Evolutionary conservation across 1,140 invertebrate genomes (phyloP).

Genomic region (Halictus rubicundus): DNA sequence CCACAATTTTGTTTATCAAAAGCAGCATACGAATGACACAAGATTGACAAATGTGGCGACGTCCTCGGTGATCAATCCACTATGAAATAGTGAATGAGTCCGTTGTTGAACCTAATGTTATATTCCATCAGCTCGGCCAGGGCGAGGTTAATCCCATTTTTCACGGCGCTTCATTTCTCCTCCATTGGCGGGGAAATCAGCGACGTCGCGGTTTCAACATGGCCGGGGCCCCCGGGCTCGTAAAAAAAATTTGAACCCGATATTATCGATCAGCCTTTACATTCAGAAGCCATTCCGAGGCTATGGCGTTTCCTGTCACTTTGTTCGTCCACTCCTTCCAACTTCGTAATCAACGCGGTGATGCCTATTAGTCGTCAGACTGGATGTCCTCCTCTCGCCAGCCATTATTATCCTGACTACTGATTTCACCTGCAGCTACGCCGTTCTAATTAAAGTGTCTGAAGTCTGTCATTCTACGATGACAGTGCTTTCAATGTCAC

Average conservation of each 20-base stretch:
- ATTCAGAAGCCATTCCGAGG: conserved; percentile 10
- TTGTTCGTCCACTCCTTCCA: conserved; percentile 51
- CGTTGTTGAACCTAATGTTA: neutral
- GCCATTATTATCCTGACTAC: conserved; percentile 59
- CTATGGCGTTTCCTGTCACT: conserved; percentile 47
- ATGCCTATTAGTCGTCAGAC: conserved; percentile 53
- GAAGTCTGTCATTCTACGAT: conserved; percentile 46
- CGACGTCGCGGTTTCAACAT: neutral
- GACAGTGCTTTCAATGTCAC: conserved; percentile 46
- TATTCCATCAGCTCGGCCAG: neutral
- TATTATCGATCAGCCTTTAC: conserved; percentile 39
- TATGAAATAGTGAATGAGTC: too few species aligned
- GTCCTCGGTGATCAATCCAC: too few species aligned
- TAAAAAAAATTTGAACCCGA: conserved; percentile 23
- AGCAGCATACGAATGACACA: too few species aligned
- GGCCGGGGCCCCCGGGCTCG: too few species aligned
- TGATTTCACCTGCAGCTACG: conserved; percentile 53
- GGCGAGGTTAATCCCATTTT: neutral
- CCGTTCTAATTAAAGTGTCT: conserved; percentile 58
- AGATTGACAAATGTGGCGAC: too few species aligned
- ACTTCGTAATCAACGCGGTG: conserved; percentile 46
- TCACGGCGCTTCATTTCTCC: neutral
- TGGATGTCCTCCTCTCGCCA: conserved; percentile 34
- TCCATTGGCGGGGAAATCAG: neutral
- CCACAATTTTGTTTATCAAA: too few species aligned